Evolutionary conservation across 2,888 invertebrate species (phyloP).

Genomic region (Chouioia cunea): DNA sequence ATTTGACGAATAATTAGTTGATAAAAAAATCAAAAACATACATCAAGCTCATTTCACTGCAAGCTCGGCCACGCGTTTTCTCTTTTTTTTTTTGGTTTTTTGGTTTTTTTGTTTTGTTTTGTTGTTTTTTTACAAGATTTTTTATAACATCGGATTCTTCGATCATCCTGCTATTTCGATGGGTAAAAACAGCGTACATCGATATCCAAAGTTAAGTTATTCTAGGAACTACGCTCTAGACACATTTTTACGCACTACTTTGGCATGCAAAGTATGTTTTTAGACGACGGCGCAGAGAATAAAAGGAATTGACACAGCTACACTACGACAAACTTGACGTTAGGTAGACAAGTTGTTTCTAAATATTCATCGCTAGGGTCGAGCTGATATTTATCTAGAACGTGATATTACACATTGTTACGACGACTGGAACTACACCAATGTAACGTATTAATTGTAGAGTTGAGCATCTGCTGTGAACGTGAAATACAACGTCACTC

Average conservation of each 20-base stretch:
- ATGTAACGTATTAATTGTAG: not conserved
- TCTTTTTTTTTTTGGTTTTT: no score
- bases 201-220: not conserved
- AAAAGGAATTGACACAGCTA: slow-evolving; percentile 18
- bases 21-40: no score
- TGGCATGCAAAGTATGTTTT: slow-evolving; percentile 28
- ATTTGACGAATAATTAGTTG: no score
- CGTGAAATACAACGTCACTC: slow-evolving; percentile 21
- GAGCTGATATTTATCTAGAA: slow-evolving; percentile 25
- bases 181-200: no score
- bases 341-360: slow-evolving; percentile 24
- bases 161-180: no score
- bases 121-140: no score
- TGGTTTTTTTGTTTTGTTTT: no score
- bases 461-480: not conserved
- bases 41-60: no score
- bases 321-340: slow-evolving; percentile 27
- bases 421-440: slow-evolving; percentile 14
- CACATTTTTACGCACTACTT: slow-evolving; percentile 20
- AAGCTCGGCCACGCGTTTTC: no score
- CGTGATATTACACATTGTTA: not conserved
- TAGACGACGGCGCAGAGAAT: slow-evolving; percentile 7
- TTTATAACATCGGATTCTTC: no score
- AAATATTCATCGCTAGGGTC: slow-evolving; percentile 40
- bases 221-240: slow-evolving; percentile 27